Conservation (phyloP, 2,888 invertebrate species). For the Dicyrtoma fusca region DNA sequence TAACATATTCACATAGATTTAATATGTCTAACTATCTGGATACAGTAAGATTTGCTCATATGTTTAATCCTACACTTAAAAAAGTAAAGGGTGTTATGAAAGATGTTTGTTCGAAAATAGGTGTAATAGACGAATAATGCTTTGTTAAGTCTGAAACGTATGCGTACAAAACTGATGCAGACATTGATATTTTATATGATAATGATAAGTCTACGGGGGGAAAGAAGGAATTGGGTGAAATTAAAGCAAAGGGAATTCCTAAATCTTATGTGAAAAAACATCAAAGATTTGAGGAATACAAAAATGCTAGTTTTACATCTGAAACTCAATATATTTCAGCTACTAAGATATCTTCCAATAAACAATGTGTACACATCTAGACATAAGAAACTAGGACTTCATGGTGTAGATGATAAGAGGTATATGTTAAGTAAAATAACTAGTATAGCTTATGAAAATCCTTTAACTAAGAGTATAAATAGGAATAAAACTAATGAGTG, state of each 20-base stretch:
- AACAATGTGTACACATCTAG: slow-evolving; percentile 22
- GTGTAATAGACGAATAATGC: too few species aligned
- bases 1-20: slow-evolving; percentile 38
- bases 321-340: too few species aligned
- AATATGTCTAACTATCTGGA: slow-evolving; percentile 56
- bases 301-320: too few species aligned
- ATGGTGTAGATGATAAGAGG: slow-evolving; percentile 20
- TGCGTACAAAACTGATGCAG: not conserved
- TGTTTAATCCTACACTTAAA: slow-evolving; percentile 55
- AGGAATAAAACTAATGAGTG: not conserved
- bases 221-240: not conserved
- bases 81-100: slow-evolving; percentile 57
- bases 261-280: slow-evolving; percentile 1
- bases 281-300: slow-evolving; percentile 4
- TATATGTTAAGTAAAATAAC: not conserved
- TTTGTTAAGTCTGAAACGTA: slow-evolving; percentile 43
- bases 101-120: slow-evolving; percentile 54
- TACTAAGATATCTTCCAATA: not conserved
- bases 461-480: not conserved
- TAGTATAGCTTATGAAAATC: slow-evolving; percentile 28
- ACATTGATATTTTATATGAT: too few species aligned
- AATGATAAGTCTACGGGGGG: too few species aligned
- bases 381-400: not conserved
- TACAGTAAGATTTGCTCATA: slow-evolving; percentile 38
- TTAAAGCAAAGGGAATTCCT: slow-evolving; percentile 25